Evolutionary conservation across 2,797 vertebrate genomes (phyloP).

Genomic region (Dallia pectoralis): DNA sequence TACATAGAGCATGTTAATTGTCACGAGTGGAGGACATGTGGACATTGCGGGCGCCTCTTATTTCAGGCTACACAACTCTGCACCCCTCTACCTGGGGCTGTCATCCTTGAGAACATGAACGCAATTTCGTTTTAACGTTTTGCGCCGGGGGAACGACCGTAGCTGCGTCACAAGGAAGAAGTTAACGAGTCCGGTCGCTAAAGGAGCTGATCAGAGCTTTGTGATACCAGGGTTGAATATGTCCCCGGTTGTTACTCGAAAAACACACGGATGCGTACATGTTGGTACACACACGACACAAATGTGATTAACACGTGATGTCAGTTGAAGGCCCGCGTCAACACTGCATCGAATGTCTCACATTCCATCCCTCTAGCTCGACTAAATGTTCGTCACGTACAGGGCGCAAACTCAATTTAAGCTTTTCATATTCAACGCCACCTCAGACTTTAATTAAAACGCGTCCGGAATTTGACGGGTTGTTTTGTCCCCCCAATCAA

Average conservation of each 20-base stretch:
- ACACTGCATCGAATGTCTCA: neutral
- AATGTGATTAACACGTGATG: neutral
- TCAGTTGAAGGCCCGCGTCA: neutral
- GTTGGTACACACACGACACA: neutral
- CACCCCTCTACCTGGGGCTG: conserved; percentile 22
- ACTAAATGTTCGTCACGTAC: neutral
- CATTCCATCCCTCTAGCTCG: neutral
- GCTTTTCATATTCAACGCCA: neutral
- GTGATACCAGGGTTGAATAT: neutral
- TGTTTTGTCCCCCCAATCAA: neutral
- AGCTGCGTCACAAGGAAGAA: neutral
- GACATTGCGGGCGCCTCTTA: conserved; percentile 33
- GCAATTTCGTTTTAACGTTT: conserved; percentile 35
- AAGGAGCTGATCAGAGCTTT: neutral
- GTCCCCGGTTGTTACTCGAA: neutral
- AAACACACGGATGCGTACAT: neutral
- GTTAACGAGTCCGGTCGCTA: neutral
- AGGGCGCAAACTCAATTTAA: neutral
- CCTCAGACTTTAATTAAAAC: conserved; percentile 36
- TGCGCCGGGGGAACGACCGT: neutral
- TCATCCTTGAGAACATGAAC: conserved; percentile 47
- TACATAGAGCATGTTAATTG: neutral
- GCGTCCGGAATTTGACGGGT: conserved; percentile 44
- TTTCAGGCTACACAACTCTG: conserved; percentile 25
- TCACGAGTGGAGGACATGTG: conserved; percentile 21